These are phyloP conservation scores for Drosophila putrida DNA, from an alignment of 2,888 invertebrate species.

Conservation along the genomic window DNA sequence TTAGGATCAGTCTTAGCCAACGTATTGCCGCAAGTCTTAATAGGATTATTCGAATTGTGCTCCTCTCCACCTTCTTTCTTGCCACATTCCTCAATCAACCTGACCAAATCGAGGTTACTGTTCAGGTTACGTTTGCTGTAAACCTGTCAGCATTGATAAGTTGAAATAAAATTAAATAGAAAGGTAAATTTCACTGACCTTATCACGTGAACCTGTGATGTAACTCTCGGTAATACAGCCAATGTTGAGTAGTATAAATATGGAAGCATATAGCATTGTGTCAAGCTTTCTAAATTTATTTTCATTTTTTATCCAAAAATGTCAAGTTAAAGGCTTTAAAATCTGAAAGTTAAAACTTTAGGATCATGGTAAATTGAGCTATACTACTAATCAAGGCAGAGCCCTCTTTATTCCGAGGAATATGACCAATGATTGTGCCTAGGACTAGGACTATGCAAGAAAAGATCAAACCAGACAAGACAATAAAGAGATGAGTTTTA, in stretches of 20 bases:
- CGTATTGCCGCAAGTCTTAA: neutral
- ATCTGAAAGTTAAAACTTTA: no score
- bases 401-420: no score
- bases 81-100: slow-evolving; percentile 15
- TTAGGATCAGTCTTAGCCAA: slow-evolving; percentile 54
- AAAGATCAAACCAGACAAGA: no score
- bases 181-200: slow-evolving; percentile 17
- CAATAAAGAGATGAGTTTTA: no score
- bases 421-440: no score
- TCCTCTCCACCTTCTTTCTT: neutral
- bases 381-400: no score
- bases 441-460: no score
- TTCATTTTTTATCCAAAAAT: no score
- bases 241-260: slow-evolving; percentile 45
- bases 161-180: rapidly evolving
- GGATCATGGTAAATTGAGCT: no score
- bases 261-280: slow-evolving; percentile 43
- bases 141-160: slow-evolving; percentile 10
- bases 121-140: slow-evolving; percentile 36
- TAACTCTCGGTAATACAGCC: slow-evolving; percentile 21
- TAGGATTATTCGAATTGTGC: neutral
- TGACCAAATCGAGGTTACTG: slow-evolving; percentile 18
- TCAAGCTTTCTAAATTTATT: slow-evolving; percentile 4
- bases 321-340: no score
- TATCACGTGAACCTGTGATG: slow-evolving; percentile 31